Percentiles rank a stretch among this genome's conserved stretches.
Evolutionary conservation across 2,113 vertebrate species (phyloP).

Genomic region (Ondatra zibethicus): DNA sequence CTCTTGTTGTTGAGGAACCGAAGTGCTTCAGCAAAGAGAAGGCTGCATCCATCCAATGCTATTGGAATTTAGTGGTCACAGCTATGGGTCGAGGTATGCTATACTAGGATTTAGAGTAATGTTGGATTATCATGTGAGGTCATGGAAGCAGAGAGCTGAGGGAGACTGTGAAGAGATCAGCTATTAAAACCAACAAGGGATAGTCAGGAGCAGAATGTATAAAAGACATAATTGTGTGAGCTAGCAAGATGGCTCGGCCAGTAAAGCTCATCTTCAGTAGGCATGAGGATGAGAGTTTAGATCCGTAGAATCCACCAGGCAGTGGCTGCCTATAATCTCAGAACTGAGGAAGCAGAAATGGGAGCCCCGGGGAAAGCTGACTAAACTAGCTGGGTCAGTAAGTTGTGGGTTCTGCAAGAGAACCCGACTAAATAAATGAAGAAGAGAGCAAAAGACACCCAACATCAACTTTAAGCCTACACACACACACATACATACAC

Average conservation of each 20-base stretch:
- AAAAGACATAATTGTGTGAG: neutral
- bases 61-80: neutral
- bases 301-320: neutral
- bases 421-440: neutral
- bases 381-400: neutral
- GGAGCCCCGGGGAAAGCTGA: neutral
- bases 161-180: neutral
- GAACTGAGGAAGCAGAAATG: neutral
- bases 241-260: accelerated
- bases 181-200: neutral
- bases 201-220: neutral
- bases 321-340: no score
- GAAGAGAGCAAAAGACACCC: neutral
- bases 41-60: neutral
- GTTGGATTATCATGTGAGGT: neutral
- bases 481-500: neutral
- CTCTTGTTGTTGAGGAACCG: neutral
- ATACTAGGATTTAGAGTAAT: neutral
- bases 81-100: neutral
- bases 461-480: neutral
- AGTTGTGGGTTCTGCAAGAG: no score
- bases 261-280: no score
- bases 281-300: no score
- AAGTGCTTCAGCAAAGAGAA: neutral
- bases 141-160: neutral